These are phyloP conservation scores for Gambusia affinis DNA, from an alignment of 2,113 vertebrate species.

Conservation along the genomic window DNA sequence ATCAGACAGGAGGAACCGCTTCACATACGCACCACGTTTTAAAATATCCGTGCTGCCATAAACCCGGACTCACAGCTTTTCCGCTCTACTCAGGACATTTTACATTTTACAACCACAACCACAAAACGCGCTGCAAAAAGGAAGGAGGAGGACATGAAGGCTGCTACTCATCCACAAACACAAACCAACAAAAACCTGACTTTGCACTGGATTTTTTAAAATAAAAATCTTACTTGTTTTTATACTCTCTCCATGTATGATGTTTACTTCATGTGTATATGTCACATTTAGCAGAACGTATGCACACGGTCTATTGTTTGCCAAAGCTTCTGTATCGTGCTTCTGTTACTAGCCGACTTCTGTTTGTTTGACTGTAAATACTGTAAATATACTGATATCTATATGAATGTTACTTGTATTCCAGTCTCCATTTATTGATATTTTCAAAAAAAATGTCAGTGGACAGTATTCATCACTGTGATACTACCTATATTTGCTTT, in stretches of 20 bases:
- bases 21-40: neutral
- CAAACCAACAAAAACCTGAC: conserved; percentile 66
- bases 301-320: conserved; percentile 76
- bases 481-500: conserved; percentile 80
- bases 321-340: conserved; percentile 79
- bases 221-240: conserved; percentile 61
- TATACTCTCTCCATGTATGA: conserved; percentile 62
- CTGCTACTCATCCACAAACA: conserved; percentile 76
- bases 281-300: conserved; percentile 71
- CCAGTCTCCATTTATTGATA: conserved; percentile 79
- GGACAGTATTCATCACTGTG: conserved; percentile 82
- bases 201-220: conserved; percentile 81
- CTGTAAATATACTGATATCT: conserved; percentile 77
- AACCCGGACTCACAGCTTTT: conserved; percentile 10
- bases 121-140: conserved; percentile 44
- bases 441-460: conserved; percentile 75
- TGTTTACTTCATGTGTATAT: conserved; percentile 74
- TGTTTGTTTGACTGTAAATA: conserved; percentile 71
- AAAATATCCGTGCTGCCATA: neutral
- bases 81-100: conserved; percentile 72
- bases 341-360: conserved; percentile 55
- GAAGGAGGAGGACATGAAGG: conserved; percentile 51
- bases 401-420: conserved; percentile 81
- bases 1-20: conserved; percentile 1
- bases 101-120: conserved; percentile 65